phyloP scores from a whole-genome alignment of 2,888 invertebrate genomes.

The Blomia tropicalis region DNA sequence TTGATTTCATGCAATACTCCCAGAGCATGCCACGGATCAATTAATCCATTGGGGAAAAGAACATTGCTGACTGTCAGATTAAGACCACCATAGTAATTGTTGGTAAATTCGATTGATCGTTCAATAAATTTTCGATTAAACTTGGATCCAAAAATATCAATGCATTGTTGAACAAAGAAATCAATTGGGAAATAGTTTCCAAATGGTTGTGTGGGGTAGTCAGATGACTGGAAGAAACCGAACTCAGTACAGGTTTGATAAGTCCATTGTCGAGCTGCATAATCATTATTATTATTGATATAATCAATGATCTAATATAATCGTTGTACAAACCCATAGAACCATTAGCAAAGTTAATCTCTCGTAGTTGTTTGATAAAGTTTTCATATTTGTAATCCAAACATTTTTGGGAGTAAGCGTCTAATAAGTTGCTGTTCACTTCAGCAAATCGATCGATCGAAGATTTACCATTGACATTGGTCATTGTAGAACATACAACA shows the following conservation, averaged over 20 bases:
- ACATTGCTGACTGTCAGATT: slow-evolving; percentile 53
- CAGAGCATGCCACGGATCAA: slow-evolving; percentile 49
- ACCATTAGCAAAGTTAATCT: slow-evolving; percentile 46
- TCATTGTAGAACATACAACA: slow-evolving; percentile 59
- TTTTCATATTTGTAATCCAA: slow-evolving; percentile 64
- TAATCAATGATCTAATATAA: neutral
- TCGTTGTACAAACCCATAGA: slow-evolving; percentile 40
- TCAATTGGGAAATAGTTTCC: slow-evolving; percentile 56
- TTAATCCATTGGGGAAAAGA: slow-evolving; percentile 68
- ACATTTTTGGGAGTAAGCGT: slow-evolving; percentile 52
- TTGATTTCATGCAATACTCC: slow-evolving; percentile 36
- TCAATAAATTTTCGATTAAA: slow-evolving; percentile 48
- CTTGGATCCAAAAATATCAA: slow-evolving; percentile 48
- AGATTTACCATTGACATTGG: slow-evolving; percentile 32
- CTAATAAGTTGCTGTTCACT: slow-evolving; percentile 53
- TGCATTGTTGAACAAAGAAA: slow-evolving; percentile 63
- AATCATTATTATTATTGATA: neutral
- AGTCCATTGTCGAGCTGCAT: slow-evolving; percentile 65
- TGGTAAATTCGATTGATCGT: slow-evolving; percentile 51
- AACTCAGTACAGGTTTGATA: slow-evolving; percentile 94
- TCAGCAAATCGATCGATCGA: slow-evolving; percentile 53
- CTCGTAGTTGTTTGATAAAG: slow-evolving; percentile 51
- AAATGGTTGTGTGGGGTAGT: slow-evolving; percentile 48
- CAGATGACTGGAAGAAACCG: slow-evolving; percentile 81
- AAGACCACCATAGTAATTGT: slow-evolving; percentile 55